Percentiles rank a stretch among this genome's conserved stretches.
Evolutionary conservation across 2,797 vertebrate species (phyloP).

Genomic region (Novumbra hubbsi): DNA sequence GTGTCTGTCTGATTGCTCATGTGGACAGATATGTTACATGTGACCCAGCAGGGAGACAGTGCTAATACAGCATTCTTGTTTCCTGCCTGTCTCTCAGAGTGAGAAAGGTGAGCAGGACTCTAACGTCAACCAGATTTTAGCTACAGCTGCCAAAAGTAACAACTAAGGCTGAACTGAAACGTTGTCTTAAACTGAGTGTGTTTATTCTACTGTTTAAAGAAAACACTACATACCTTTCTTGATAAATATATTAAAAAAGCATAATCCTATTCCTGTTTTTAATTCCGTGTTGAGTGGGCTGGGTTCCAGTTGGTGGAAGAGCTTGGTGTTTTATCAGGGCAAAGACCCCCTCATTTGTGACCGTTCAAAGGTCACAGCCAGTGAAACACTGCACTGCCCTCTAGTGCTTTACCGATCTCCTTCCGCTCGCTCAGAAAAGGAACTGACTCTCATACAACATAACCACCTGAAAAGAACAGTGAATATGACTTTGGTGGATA

Average conservation of each 20-base stretch:
- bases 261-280: slow-evolving; percentile 61
- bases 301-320: slow-evolving; percentile 37
- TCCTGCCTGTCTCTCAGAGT: slow-evolving; percentile 33
- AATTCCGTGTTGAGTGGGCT: slow-evolving; percentile 39
- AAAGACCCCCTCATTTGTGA: slow-evolving; percentile 65
- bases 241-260: slow-evolving; percentile 65
- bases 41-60: slow-evolving; percentile 28
- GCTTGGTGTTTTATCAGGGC: slow-evolving; percentile 57
- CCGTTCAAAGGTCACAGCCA: slow-evolving; percentile 78
- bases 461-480: neutral
- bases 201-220: slow-evolving; percentile 77
- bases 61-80: slow-evolving; percentile 60
- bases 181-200: slow-evolving; percentile 77
- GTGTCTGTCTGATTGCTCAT: slow-evolving; percentile 51
- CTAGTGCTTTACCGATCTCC: slow-evolving; percentile 80
- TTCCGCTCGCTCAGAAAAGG: neutral
- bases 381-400: slow-evolving; percentile 87
- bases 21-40: slow-evolving; percentile 33
- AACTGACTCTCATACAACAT: slow-evolving; percentile 18
- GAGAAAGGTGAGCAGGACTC: slow-evolving; percentile 68
- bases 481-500: neutral
- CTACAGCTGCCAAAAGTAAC: slow-evolving; percentile 73
- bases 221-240: slow-evolving; percentile 76
- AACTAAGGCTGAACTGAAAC: slow-evolving; percentile 61
- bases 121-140: slow-evolving; percentile 72